Evolutionary conservation across 2,113 vertebrate genomes (phyloP), one percentile per base, ranked within the genome.

Genomic region (Axis porcinus): DNA sequence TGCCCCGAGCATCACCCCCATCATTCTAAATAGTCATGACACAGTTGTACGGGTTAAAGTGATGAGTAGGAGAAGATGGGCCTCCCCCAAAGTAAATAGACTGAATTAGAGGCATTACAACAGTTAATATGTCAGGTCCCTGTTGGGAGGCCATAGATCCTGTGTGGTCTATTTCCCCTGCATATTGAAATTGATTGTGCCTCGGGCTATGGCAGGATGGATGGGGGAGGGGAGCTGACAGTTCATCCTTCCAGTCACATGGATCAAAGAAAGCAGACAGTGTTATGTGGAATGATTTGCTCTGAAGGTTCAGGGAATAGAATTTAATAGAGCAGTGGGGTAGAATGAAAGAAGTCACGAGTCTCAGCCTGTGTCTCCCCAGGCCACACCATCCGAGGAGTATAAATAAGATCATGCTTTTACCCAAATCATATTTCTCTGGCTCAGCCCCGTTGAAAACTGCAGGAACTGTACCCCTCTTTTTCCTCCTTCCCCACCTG

Each of bases 1-100:
- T 97, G 86, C 98, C 98, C 98, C 17, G 95, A 99, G 97, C 97
- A 98, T 98, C 98, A 95, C 94, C 98, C 97, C 96, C 97, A 98
- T 98, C 97, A 94, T 96, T 98, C 97, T 97, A 97, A 98, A 91
- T 92, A 97, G 94, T 98, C 97, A 81, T 94, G 97, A 97, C 98
- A 97, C 43, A 52, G 95, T 79, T 95, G 97, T 62, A 84, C 10
- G 96, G 55, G 98, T 52, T 96, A 90, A 97, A 97, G 97, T 97
- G 97, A 86, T 97, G 96, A 98, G 97, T 97, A 95, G 96, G 81
- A 89, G 89, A 76, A 76, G 97, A 97, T 58, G 83, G 74, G 70
- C 89, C 54, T 95, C 60, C 96, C 96, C 97, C 97, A 98, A 98
- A 94, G 91, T 97, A 89, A 98, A 98, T 89, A 97, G 97, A 96